A percentile compares a stretch with the other conserved stretches of the same genome.
Conservation (phyloP, 2,797 vertebrate genomes). For the Enteromius radiatus region DNA sequence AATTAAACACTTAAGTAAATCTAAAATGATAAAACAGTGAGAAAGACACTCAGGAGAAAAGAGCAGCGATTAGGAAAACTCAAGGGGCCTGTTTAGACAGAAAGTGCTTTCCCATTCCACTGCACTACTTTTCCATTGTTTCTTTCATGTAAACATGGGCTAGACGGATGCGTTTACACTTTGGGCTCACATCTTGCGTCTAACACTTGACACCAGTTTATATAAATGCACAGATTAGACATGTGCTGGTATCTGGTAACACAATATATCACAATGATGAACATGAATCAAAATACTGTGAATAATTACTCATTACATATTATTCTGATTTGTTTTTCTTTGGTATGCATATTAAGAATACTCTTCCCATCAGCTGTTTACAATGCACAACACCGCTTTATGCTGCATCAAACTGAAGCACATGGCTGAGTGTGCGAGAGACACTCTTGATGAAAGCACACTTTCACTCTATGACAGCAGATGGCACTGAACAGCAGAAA, state of each 20-base stretch:
- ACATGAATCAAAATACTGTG: background rate
- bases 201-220: background rate
- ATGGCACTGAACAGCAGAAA: too few relatives aligned
- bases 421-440: too few relatives aligned
- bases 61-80: background rate
- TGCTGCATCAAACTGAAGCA: too few relatives aligned
- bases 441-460: too few relatives aligned
- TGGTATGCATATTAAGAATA: background rate
- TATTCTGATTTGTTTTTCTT: background rate
- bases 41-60: background rate
- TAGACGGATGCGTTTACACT: background rate
- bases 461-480: too few relatives aligned
- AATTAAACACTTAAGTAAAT: background rate
- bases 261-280: background rate
- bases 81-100: background rate
- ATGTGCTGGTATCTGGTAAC: background rate
- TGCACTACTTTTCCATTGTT: background rate
- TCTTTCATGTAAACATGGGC: background rate
- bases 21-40: constrained; percentile 23
- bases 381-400: too few relatives aligned
- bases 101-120: background rate
- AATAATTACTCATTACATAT: background rate
- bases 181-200: background rate
- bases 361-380: background rate
- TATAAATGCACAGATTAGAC: background rate